Percentiles rank a stretch among this genome's conserved stretches.
Conservation (phyloP, 2,113 vertebrate species). For the Heterochromis multidens region DNA sequence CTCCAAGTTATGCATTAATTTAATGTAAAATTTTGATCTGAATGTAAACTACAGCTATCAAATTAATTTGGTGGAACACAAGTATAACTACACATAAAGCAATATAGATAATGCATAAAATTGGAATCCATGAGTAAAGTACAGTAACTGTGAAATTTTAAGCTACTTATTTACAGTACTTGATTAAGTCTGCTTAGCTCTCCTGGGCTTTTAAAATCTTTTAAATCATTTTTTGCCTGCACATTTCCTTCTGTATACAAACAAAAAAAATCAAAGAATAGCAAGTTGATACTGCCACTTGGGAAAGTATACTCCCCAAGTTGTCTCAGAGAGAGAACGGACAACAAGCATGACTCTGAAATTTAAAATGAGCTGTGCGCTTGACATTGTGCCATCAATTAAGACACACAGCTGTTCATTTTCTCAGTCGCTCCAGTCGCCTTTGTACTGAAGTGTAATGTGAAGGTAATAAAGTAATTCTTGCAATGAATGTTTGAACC, state of each 20-base stretch:
- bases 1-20: background rate
- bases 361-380: background rate
- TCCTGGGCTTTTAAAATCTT: background rate
- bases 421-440: background rate
- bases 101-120: background rate
- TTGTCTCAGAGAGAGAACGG: background rate
- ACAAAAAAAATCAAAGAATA: background rate
- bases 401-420: conserved; percentile 23
- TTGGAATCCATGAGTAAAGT: background rate
- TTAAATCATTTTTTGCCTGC: background rate
- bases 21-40: background rate
- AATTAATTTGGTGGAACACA: no score
- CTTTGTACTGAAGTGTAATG: background rate
- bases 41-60: background rate
- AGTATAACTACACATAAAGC: accelerated
- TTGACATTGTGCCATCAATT: conserved; percentile 30
- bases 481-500: background rate
- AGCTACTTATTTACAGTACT: background rate
- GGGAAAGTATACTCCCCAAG: background rate
- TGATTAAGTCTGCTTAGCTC: background rate
- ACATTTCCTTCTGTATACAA: background rate
- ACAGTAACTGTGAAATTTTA: background rate
- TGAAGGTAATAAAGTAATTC: background rate
- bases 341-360: background rate
- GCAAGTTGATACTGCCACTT: background rate